Conservation (phyloP, 2,797 vertebrate species). For the Poeciliopsis gracilis region DNA sequence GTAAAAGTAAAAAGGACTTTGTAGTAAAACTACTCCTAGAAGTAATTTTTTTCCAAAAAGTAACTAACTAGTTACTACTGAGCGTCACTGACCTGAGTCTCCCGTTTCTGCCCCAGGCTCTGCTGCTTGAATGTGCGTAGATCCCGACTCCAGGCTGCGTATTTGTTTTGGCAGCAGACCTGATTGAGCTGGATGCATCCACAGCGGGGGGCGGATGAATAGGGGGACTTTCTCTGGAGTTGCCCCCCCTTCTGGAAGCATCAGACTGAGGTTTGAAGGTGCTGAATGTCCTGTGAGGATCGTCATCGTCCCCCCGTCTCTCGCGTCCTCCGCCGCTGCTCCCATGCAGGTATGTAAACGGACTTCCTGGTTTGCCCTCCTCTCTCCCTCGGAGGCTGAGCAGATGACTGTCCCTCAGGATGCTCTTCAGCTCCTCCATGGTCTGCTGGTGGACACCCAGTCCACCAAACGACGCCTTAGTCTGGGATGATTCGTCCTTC, state of each 20-base stretch:
- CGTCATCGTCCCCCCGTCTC: conserved; percentile 67
- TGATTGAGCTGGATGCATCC: conserved; percentile 74
- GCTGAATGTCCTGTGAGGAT: conserved; percentile 63
- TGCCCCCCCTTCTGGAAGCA: conserved; percentile 67
- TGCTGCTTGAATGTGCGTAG: conserved; percentile 38
- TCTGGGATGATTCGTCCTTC: conserved; percentile 44
- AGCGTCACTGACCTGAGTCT: conserved; percentile 69
- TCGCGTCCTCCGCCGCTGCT: conserved; percentile 30
- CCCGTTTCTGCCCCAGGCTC: conserved; percentile 60
- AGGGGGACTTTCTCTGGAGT: conserved; percentile 57
- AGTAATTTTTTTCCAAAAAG: too few relatives aligned
- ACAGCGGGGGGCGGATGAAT: conserved; percentile 56
- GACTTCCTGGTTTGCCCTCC: conserved; percentile 40
- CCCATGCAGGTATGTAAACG: conserved; percentile 61
- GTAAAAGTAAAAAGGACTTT: too few relatives aligned
- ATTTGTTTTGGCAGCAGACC: conserved; percentile 64
- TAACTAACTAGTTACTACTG: too few relatives aligned
- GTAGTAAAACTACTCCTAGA: too few relatives aligned
- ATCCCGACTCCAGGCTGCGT: conserved; percentile 57
- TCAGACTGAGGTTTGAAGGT: conserved; percentile 77
- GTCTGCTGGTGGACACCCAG: conserved; percentile 74
- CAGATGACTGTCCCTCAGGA: conserved; percentile 74
- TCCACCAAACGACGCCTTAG: conserved; percentile 36
- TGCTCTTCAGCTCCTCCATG: conserved; percentile 80
- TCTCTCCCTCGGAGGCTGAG: conserved; percentile 49